phyloP scores from a whole-genome alignment of 1,140 invertebrate species.

The Meteorus sp. region DNA sequence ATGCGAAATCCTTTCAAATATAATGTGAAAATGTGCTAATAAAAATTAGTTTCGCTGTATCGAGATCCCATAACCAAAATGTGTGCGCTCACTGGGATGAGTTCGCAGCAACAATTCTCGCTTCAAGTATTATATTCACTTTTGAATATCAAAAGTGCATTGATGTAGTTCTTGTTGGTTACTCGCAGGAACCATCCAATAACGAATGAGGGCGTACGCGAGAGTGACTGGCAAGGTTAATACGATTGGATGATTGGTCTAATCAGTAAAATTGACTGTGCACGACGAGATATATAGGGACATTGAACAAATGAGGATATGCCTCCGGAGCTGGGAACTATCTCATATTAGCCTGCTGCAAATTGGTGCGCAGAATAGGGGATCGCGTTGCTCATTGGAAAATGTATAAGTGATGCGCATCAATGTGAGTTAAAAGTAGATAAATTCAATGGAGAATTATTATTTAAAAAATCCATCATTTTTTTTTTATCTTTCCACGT shows the following conservation, averaged over 20 bases:
- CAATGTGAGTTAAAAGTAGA: no score
- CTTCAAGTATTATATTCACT: not conserved
- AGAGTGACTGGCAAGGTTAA: slow-evolving; percentile 56
- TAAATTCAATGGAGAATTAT: no score
- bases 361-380: slow-evolving; percentile 40
- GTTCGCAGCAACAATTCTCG: no score
- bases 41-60: no score
- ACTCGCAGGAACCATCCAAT: slow-evolving; percentile 52
- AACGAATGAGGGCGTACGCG: slow-evolving; percentile 30
- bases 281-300: slow-evolving; percentile 38
- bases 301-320: slow-evolving; percentile 59
- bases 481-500: no score
- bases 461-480: no score
- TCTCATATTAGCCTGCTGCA: slow-evolving; percentile 31
- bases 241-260: slow-evolving; percentile 57
- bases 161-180: slow-evolving; percentile 4
- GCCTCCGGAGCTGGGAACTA: slow-evolving; percentile 48
- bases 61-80: no score
- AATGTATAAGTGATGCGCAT: no score
- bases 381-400: not conserved
- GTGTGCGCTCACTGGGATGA: no score
- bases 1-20: no score
- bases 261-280: slow-evolving; percentile 55
- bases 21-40: no score
- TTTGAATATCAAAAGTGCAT: slow-evolving; percentile 5